Conservation (phyloP, 2,888 invertebrate genomes). For the Acronicta aceris region DNA sequence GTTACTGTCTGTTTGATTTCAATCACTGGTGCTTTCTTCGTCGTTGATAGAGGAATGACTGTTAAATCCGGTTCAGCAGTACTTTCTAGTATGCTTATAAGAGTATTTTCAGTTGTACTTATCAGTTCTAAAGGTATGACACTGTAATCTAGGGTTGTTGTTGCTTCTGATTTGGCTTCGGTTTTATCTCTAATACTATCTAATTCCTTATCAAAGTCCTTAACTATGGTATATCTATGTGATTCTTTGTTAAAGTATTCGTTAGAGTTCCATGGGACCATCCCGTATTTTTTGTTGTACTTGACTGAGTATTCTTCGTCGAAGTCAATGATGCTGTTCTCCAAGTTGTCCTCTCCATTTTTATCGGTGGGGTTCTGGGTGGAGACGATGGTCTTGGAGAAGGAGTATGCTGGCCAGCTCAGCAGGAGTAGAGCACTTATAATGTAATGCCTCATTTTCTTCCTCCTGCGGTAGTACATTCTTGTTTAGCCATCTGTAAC, state of each 20-base stretch:
- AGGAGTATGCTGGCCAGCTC: conserved; percentile 54
- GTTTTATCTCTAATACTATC: conserved; percentile 50
- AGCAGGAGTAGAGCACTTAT: conserved; percentile 74
- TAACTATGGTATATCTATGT: conserved; percentile 77
- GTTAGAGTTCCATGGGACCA: conserved; percentile 69
- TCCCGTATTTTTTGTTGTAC: conserved; percentile 76
- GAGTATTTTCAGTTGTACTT: conserved; percentile 78
- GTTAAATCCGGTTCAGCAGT: conserved; percentile 78
- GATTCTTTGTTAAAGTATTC: conserved; percentile 74
- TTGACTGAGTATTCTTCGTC: conserved; percentile 80
- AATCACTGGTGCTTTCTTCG: conserved; percentile 66
- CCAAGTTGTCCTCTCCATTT: conserved; percentile 67
- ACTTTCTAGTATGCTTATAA: conserved; percentile 73
- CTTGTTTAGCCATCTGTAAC: conserved; percentile 78
- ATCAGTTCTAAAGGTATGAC: conserved; percentile 82
- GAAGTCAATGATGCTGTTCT: conserved; percentile 83
- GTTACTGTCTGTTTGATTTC: conserved; percentile 73
- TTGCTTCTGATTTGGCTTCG: conserved; percentile 60
- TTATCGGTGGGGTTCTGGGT: conserved; percentile 57
- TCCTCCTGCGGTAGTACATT: conserved; percentile 78
- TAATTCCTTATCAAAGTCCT: conserved; percentile 56
- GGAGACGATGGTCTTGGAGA: conserved; percentile 68
- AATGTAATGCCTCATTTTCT: conserved; percentile 75
- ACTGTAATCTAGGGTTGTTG: conserved; percentile 73
- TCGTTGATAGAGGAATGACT: conserved; percentile 79